Evolutionary conservation across 2,888 invertebrate genomes (phyloP), one percentile per base, ranked within the genome.

Genomic region (Diplazon laetatorius): DNA sequence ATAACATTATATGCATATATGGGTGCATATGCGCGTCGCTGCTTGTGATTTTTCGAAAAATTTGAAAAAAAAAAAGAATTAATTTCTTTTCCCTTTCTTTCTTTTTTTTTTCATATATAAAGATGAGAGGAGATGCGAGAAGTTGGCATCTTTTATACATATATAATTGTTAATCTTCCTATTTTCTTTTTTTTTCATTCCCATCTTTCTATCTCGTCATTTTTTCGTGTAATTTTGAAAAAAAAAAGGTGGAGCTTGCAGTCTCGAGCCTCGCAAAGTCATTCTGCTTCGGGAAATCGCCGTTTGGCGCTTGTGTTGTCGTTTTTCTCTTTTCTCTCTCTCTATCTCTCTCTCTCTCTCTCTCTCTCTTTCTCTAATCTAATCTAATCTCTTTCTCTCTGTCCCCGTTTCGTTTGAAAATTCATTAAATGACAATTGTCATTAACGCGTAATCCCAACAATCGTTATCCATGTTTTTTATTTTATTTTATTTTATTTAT

Each of bases 71-170:
- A n/a, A n/a, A n/a, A n/a, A n/a, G n/a, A n/a, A 55, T 62, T 30
- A 30, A 30, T 30, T 30, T 30, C 6, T 30, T 30, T 59, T 42
- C 25, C 42, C 30, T 59, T 55, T 25, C 37, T 35, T 44, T 66
- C 46, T 62, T 37, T 44, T 22, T 44, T 48, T 60, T 59, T 59
- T 57, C 30, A 55, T 60, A 68, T 73, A 77, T 73, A 73, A 69
- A 73, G 70, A 77, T 73, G 66, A 70, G 59, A 59, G n/a, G n/a
- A n/a, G 59, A 72, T 66, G 66, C 68, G 66, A 71, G 46, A 63
- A 73, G 46, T 59, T 65, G 16, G 52, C 25, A 48, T 62, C 37
- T 59, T 12, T 25, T 52, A 52, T 52, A 46, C 46, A 52, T 20
- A 25, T 52, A 52, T 63, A 48, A 62, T 52, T 39, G 22, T 44